Conservation (phyloP, 1,140 invertebrate genomes). For the Drosophila guanche region DNA sequence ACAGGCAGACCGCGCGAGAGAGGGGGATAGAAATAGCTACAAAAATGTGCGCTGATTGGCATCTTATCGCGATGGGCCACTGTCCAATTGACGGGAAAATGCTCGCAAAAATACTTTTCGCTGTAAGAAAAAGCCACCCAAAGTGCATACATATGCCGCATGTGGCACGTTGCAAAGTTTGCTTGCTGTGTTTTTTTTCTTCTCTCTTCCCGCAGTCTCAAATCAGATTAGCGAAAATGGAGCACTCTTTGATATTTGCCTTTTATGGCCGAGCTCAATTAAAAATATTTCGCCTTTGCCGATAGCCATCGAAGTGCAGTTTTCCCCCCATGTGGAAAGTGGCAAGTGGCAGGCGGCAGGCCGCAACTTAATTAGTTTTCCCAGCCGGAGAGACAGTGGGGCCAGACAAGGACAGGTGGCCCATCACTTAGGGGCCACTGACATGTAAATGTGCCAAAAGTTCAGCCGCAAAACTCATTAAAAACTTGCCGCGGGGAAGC, state of each 20-base stretch:
- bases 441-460: slow-evolving; percentile 82
- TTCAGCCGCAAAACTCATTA: slow-evolving; percentile 67
- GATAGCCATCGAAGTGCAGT: slow-evolving; percentile 62
- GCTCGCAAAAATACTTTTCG: slow-evolving; percentile 78
- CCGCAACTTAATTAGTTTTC: slow-evolving; percentile 70
- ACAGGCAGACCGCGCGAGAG: slow-evolving; percentile 5
- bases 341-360: slow-evolving; percentile 35
- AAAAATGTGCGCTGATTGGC: slow-evolving; percentile 79
- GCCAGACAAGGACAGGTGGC: slow-evolving; percentile 62
- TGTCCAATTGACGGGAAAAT: slow-evolving; percentile 80
- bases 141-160: slow-evolving; percentile 40
- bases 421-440: slow-evolving; percentile 69
- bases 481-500: slow-evolving; percentile 52
- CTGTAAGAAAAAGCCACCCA: slow-evolving; percentile 66
- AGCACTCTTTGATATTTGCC: slow-evolving; percentile 72
- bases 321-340: slow-evolving; percentile 12
- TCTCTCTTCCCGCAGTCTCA: slow-evolving; percentile 14
- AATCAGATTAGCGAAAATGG: slow-evolving; percentile 69
- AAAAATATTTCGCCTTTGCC: slow-evolving; percentile 64
- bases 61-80: slow-evolving; percentile 82
- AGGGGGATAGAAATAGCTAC: slow-evolving; percentile 37
- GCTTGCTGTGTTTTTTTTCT: slow-evolving; percentile 28
- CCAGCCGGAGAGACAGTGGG: slow-evolving; percentile 17
- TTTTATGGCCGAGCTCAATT: slow-evolving; percentile 69
- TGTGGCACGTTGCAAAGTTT: slow-evolving; percentile 55